Base-by-base conservation (phyloP, 2,888 invertebrate species). In the Metallyticus violacea region DNA sequence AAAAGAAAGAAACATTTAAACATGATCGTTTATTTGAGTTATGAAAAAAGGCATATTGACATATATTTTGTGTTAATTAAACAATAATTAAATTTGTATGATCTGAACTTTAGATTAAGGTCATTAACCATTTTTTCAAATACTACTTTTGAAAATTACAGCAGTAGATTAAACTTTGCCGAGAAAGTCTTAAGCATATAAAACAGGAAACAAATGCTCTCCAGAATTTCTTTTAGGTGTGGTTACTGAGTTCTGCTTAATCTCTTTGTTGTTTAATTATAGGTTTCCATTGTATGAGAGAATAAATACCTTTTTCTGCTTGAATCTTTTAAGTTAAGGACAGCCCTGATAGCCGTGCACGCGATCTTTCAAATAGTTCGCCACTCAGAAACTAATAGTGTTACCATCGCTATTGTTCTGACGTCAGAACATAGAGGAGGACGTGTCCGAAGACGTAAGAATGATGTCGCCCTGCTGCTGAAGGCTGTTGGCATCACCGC, bases 401-500 rank as follows among this genome's bases (percentile, higher is more conserved):
- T 62, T 62, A 62, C 40, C 40, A 62, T 62, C 40, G 40, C 15
- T 62, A 15, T 62, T 9, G 40, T 62, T 62, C 81, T 27, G 83
- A n/a, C 77, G 86, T 86, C 86, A 86, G 86, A 86, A 86, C 86
- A 86, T 83, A 79, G 86, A 86, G 40, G 86, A 86, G 1, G 86
- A 86, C 2, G 86, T 86, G 77, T 86, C 86, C 25, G 86, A 86
- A 40, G 86, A 86, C 5, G 86, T 86, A 76, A 40, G 86, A 7
- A 89, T 91, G 92, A 89, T 27, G 6, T 83, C 83, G 6, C 83
- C 83, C 27, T 83, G 83, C 27, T 83, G 83, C 22, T 83, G 83
- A 77, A 27, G 83, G 77, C 83, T 77, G 89, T 92, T 93, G 27
- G 92, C 92, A 89, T 93, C 92, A 89, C 92, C 92, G 86, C 89